Percentiles rank a stretch among this genome's conserved stretches.
Evolutionary conservation across 35 echinoderm and acorn worm species (phyloP).

Genomic region (Amphiura filiformis): DNA sequence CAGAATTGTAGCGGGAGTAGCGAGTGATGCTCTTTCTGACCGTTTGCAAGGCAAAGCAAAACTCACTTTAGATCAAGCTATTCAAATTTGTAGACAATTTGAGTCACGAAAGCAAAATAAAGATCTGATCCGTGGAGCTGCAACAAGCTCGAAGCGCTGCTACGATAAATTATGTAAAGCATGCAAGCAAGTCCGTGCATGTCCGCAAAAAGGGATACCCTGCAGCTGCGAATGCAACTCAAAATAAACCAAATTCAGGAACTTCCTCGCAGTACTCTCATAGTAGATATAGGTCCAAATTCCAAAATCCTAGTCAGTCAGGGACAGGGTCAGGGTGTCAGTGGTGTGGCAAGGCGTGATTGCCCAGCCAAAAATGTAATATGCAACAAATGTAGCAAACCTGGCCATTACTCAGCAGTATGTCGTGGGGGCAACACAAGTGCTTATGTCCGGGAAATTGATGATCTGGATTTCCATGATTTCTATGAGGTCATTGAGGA

Average conservation of each 20-base stretch:
- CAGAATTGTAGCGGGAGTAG: slow-evolving; percentile 12
- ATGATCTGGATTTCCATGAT: neutral
- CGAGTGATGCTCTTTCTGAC: neutral
- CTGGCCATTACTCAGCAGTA: slow-evolving; percentile 8
- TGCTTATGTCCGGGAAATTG: neutral
- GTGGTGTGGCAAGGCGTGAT: neutral
- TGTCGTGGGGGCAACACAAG: neutral
- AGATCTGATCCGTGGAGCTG: neutral
- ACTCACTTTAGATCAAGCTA: neutral
- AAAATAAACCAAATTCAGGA: neutral
- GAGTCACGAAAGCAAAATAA: neutral
- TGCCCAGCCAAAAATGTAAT: slow-evolving; percentile 14
- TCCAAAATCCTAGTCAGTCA: neutral
- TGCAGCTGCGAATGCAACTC: too few relatives aligned
- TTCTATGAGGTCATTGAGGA: neutral
- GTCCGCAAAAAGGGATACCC: too few relatives aligned
- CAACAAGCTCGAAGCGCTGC: too few relatives aligned
- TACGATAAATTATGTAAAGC: neutral
- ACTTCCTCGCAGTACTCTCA: neutral
- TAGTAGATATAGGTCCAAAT: too few relatives aligned
- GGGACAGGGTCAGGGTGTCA: neutral
- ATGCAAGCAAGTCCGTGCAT: too few relatives aligned
- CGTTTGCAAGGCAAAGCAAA: slow-evolving; percentile 6
- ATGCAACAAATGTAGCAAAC: neutral
- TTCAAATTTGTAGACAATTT: neutral